Conservation (phyloP, 92 coral and sea anemone genomes). For the Porites lobata region DNA sequence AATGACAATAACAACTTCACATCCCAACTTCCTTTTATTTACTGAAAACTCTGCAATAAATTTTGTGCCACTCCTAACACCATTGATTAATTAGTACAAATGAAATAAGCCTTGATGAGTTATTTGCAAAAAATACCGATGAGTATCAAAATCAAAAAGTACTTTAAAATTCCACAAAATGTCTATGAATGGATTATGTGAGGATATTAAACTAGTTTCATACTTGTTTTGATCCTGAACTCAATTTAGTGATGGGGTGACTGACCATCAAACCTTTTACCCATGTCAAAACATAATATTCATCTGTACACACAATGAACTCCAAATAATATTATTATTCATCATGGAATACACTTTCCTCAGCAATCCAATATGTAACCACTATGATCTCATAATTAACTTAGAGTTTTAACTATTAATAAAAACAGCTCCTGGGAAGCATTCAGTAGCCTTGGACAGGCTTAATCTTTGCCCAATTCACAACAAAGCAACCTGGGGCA, state of each 20-base stretch:
- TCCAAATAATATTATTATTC: neutral
- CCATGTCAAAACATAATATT: constrained; percentile 8
- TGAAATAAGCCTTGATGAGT: neutral
- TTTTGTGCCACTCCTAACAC: neutral
- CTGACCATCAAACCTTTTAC: constrained; percentile 15
- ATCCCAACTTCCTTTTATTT: neutral
- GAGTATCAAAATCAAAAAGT: neutral
- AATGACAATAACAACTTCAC: neutral
- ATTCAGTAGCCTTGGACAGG: neutral
- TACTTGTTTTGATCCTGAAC: neutral
- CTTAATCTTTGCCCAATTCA: neutral
- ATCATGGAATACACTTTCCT: neutral
- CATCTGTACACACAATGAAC: constrained; percentile 30
- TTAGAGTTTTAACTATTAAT: neutral
- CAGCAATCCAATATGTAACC: neutral
- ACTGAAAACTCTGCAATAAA: neutral
- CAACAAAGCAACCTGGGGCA: constrained; percentile 4
- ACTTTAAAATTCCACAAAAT: neutral
- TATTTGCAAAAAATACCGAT: neutral
- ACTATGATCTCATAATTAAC: constrained; percentile 21
- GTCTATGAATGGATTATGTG: neutral
- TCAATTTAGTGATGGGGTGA: constrained; percentile 6
- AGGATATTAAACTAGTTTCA: neutral
- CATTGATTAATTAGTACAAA: neutral
- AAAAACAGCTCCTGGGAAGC: constrained; percentile 24